Evolutionary conservation across 2,888 invertebrate species (phyloP), one percentile per base, ranked within the genome.

Genomic region (Hemaris fuciformis): DNA sequence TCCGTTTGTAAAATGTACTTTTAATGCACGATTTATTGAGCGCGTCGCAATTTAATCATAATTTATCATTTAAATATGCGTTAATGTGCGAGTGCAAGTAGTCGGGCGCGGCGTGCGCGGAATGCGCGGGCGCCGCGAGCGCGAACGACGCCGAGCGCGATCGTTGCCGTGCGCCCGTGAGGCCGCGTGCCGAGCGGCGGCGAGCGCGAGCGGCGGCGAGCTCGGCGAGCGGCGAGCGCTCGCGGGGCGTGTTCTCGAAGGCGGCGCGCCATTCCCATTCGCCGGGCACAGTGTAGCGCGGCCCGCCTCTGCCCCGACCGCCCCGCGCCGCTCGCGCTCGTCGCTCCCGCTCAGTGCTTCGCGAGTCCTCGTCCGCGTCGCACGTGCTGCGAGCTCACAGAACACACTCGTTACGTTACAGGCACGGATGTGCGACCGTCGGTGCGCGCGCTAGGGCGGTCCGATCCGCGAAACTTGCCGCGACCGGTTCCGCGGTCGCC

Each of bases 281-380:
- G 83, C 75, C 69, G 66, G 59, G 57, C 66, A 71, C 66, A 64
- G 64, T 61, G 41, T 61, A 74, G 66, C 64, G 74, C 76, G 81
- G 76, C 73, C 78, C 78, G 79, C 83, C 84, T 76, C 80, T 77
- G 74, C 74, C 82, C 74, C 79, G 66, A 67, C 75, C 70, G 74
- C 73, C 74, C 69, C 70, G 68, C 73, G 68, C 65, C 74, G 66
- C 69, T 45, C 65, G 62, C 66, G 66, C 53, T 71, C 67, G 66
- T 62, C 71, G 63, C 69, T 61, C 70, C 66, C 77, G 78, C 77
- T 79, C 87, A 86, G 88, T 88, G 84, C 77, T 79, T 84, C 88
- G 89, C 88, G 89, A 86, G 82, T 78, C 83, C 80, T 81, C 85
- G 84, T 77, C 79, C 75, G 77, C 70, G 73, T 75, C 74, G 80